These are phyloP conservation scores for Euthynnus affinis DNA, from an alignment of 2,797 vertebrate genomes.

Conservation along the genomic window DNA sequence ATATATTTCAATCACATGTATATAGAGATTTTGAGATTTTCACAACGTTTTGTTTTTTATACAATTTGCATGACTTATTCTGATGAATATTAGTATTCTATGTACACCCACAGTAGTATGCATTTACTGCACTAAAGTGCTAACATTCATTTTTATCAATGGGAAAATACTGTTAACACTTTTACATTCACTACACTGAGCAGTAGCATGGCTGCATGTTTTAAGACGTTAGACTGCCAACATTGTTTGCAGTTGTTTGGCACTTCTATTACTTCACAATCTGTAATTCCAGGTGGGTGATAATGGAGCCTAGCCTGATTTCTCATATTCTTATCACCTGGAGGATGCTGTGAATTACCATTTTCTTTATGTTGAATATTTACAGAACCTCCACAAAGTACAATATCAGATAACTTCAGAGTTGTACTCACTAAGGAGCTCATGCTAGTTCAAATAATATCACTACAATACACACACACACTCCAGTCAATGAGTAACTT, in stretches of 20 bases:
- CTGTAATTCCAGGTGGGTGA: not conserved
- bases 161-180: no score
- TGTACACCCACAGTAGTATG: no score
- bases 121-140: no score
- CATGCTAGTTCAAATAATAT: not conserved
- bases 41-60: no score
- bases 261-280: not conserved
- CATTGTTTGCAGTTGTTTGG: not conserved
- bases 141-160: no score
- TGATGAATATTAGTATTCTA: no score
- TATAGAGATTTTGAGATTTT: not conserved
- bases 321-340: not conserved
- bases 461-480: conserved; percentile 6
- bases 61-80: no score
- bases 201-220: not conserved
- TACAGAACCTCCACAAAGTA: not conserved
- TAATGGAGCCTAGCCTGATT: not conserved
- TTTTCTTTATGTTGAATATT: not conserved
- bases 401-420: not conserved
- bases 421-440: not conserved
- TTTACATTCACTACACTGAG: no score
- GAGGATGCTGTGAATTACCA: not conserved
- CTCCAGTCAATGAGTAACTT: not conserved
- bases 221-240: no score
- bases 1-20: not conserved